Conservation (phyloP, 1,140 invertebrate genomes). For the Drosophila sp. region DNA sequence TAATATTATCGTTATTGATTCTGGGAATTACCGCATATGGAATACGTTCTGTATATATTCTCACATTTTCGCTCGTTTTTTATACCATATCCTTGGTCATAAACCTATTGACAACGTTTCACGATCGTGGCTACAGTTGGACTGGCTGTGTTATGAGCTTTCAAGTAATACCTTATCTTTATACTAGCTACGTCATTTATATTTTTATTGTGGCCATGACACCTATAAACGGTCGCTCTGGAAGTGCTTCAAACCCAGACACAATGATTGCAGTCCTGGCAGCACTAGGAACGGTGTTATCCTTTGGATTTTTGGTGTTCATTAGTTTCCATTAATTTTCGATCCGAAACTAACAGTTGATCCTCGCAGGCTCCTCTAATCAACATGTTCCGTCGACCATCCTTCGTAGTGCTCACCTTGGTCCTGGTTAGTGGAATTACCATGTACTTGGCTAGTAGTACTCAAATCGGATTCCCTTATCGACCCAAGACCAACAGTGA, state of each 20-base stretch:
- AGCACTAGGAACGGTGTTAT: conserved; percentile 79
- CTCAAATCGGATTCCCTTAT: conserved; percentile 91
- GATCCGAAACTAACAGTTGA: neutral
- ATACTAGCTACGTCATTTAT: conserved; percentile 87
- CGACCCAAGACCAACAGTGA: conserved; percentile 88
- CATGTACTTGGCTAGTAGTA: conserved; percentile 87
- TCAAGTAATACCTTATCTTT: conserved; percentile 82
- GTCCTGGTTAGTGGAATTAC: conserved; percentile 85
- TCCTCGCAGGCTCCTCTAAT: conserved; percentile 27
- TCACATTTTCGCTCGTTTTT: conserved; percentile 52
- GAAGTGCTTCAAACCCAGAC: conserved; percentile 87
- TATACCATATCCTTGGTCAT: conserved; percentile 43
- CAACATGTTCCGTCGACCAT: conserved; percentile 50
- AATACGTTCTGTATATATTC: conserved; percentile 50
- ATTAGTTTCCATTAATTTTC: neutral
- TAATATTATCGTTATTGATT: conserved; percentile 34
- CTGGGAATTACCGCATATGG: conserved; percentile 32
- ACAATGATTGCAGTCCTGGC: conserved; percentile 84
- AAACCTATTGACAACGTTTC: conserved; percentile 49
- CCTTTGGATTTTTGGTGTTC: conserved; percentile 53
- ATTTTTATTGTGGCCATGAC: conserved; percentile 88
- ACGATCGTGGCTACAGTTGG: conserved; percentile 86
- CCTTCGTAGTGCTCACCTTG: conserved; percentile 31
- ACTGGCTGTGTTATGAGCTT: conserved; percentile 85
- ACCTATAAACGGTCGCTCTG: conserved; percentile 88